These are phyloP conservation scores for Dryobotodes eremita DNA, from an alignment of 2,888 invertebrate species.

Conservation along the genomic window DNA sequence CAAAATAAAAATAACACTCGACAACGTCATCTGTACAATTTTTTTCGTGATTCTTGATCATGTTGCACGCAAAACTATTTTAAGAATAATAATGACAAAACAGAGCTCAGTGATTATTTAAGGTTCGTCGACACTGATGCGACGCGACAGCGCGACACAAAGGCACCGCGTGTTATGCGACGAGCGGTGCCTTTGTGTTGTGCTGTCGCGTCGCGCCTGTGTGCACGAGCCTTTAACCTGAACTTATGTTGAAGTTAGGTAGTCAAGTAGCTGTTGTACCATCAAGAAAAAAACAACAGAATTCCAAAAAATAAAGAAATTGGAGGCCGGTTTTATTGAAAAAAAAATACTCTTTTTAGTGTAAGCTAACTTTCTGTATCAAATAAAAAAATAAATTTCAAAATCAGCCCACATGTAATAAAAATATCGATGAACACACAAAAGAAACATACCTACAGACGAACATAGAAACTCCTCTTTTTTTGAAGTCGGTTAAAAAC, in stretches of 20 bases:
- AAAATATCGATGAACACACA: neutral
- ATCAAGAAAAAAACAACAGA: neutral
- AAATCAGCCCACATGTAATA: neutral
- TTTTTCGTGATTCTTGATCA: conserved; percentile 15
- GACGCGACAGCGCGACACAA: too few relatives aligned
- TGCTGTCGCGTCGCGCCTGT: too few relatives aligned
- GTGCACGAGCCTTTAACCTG: too few relatives aligned
- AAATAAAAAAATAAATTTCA: neutral
- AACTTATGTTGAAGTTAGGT: neutral
- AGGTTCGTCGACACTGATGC: too few relatives aligned
- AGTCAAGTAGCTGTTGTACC: neutral
- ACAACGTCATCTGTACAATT: conserved; percentile 13
- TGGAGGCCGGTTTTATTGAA: neutral
- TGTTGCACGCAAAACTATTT: neutral
- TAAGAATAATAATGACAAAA: neutral
- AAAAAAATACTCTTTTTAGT: too few relatives aligned
- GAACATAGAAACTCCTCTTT: neutral
- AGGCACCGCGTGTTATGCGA: too few relatives aligned
- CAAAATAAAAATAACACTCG: conserved; percentile 28
- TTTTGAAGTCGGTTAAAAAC: neutral
- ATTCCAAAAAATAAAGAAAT: neutral
- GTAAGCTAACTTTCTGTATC: neutral
- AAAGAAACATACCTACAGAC: neutral
- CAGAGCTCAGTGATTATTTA: neutral
- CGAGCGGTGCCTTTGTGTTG: too few relatives aligned